phyloP scores from a whole-genome alignment of 2,888 invertebrate species.

The Megastigmus dorsalis region DNA sequence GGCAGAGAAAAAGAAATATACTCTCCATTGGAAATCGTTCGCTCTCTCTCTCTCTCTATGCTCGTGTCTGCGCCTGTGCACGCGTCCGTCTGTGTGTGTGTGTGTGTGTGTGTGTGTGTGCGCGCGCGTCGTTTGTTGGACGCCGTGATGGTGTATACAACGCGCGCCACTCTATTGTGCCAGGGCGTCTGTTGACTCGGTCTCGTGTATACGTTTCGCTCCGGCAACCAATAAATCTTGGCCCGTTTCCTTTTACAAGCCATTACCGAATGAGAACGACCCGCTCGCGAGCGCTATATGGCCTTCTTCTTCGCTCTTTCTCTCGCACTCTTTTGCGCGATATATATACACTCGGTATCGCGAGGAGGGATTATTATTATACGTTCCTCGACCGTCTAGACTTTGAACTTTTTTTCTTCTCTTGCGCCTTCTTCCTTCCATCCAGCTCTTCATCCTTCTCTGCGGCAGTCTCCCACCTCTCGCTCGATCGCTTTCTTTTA shows the following conservation, averaged over 20 bases:
- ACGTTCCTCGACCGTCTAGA: conserved; percentile 38
- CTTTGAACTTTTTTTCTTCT: conserved; percentile 14
- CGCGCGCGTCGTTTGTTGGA: conserved; percentile 60
- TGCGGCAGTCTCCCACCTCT: too few relatives aligned
- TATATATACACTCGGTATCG: background rate
- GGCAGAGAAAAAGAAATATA: conserved; percentile 69
- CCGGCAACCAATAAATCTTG: conserved; percentile 70
- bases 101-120: conserved; percentile 39
- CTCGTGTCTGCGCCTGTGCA: conserved; percentile 38
- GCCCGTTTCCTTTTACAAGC: conserved; percentile 70
- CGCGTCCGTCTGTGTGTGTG: conserved; percentile 53
- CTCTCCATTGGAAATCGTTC: conserved; percentile 64
- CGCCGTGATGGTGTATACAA: conserved; percentile 56
- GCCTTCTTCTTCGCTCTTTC: conserved; percentile 14
- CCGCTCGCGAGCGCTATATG: conserved; percentile 8
- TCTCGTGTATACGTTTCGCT: conserved; percentile 61
- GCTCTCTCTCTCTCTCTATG: too few relatives aligned
- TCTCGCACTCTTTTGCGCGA: background rate
- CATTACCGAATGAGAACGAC: conserved; percentile 67
- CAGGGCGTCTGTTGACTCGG: conserved; percentile 64
- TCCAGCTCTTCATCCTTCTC: conserved; percentile 14
- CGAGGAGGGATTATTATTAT: conserved; percentile 34
- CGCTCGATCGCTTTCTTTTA: background rate
- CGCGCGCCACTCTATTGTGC: conserved; percentile 60
- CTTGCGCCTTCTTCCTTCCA: too few relatives aligned